Evolutionary conservation across 2,797 vertebrate species (phyloP).

Genomic region (Prunella strophiata): DNA sequence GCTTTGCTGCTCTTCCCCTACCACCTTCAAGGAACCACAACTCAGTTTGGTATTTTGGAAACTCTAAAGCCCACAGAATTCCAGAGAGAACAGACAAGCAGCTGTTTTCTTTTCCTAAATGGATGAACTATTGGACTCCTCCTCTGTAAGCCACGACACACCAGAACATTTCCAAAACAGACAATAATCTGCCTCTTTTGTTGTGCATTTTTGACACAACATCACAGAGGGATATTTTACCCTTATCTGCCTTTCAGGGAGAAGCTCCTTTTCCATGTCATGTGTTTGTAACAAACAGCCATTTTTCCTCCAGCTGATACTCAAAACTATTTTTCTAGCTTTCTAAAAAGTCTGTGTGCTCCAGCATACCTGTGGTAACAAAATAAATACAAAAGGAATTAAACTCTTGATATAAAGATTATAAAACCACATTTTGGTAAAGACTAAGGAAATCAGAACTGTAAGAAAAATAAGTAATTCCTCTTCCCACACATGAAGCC

Average conservation of each 20-base stretch:
- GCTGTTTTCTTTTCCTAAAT: neutral
- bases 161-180: neutral
- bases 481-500: conserved; percentile 25
- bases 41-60: neutral
- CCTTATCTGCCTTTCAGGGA: neutral
- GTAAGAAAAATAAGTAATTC: conserved; percentile 12
- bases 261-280: neutral
- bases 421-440: neutral
- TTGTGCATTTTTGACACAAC: neutral
- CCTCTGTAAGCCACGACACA: neutral
- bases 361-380: neutral
- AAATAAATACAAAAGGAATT: neutral
- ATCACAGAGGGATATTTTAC: neutral
- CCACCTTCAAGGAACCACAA: neutral
- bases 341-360: neutral
- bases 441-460: neutral
- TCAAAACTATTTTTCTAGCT: neutral
- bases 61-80: neutral
- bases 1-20: neutral
- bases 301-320: neutral
- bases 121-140: neutral
- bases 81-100: neutral
- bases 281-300: neutral
- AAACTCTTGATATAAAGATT: neutral
- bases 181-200: neutral